Base-by-base conservation (phyloP, 2,113 vertebrate genomes). In the Australoheros scitulus region DNA sequence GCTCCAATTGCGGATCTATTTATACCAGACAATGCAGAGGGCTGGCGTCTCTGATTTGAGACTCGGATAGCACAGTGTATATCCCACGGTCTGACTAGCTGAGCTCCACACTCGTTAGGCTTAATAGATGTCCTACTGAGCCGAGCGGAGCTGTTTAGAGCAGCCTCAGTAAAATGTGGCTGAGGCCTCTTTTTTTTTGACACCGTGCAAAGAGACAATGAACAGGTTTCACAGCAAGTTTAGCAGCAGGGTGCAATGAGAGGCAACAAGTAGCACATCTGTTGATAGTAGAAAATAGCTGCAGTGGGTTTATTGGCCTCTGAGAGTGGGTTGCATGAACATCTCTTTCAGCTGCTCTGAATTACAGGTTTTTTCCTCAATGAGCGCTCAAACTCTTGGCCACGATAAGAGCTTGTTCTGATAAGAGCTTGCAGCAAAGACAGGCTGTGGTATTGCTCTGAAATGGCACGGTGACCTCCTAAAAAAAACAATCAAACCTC, bases 1-100 rank as follows among this genome's bases (percentile, higher is more conserved):
- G 91, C 90, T 94, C 89, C 91, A 68, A 90, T 90, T 86, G 90
- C 82, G 26, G 72, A 92, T 90, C 90, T 94, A 93, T 93, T 93
- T 93, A 92, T 92, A 94, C 80, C 91, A 92, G 89, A 94, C 89
- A 91, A 92, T 84, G 85, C 89, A 70, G 84, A 87, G 47, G 82
- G 76, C 85, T 80, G 88, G 81, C 85, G 76, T 87, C 88, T 88
- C 87, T 86, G 91, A 91, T 89, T 92, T 87, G 84, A 90, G 87
- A 70, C 81, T 74, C 8, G 5, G 86, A 79, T 87, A 36, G 57
- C 34, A 8, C 61, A 68, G 81, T 24, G 86, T 61, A 76, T 80
- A 80, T 90, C 86, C 86, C 85, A 50, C 82, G 58, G 81, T 90
- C 91, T 85, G 79, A 86, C 77, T 82, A 81, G 84, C 77, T 58